Percentiles rank a stretch among this genome's conserved stretches.
These are phyloP conservation scores for Paguma larvata DNA, from an alignment of 2,797 vertebrate genomes.

Conservation along the genomic window DNA sequence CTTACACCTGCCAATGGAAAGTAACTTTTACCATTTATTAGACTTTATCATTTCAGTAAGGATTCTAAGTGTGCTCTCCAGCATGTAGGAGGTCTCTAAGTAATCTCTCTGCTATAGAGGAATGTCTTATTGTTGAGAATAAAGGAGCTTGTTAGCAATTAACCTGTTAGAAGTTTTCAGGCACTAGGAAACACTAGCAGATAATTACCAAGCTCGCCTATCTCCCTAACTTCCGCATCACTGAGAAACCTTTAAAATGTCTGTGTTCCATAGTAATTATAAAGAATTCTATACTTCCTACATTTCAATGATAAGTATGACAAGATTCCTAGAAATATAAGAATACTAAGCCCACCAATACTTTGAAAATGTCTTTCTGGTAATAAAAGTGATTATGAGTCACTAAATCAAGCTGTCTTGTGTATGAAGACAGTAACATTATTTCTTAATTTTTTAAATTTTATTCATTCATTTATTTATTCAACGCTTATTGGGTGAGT, in stretches of 20 bases:
- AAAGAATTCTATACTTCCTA: conserved; percentile 57
- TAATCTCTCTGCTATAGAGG: neutral
- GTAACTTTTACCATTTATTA: neutral
- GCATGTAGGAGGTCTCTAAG: neutral
- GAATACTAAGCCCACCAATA: neutral
- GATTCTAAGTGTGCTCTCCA: conserved; percentile 40
- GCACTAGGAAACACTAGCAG: conserved; percentile 27
- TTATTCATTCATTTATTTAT: neutral
- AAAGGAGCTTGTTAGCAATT: conserved; percentile 64
- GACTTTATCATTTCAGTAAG: neutral
- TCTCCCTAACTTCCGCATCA: conserved; percentile 61
- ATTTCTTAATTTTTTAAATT: conserved; percentile 34
- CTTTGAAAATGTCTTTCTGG: neutral
- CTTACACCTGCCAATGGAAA: neutral
- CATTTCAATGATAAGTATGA: neutral
- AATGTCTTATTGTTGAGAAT: conserved; percentile 55
- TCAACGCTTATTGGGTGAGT: neutral
- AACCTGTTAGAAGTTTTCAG: conserved; percentile 56
- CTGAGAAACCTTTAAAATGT: conserved; percentile 56
- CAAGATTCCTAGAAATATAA: neutral
- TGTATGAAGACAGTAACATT: neutral
- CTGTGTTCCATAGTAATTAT: conserved; percentile 41
- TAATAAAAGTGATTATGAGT: neutral
- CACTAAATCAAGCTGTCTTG: conserved; percentile 31
- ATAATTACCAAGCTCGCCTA: conserved; percentile 55